These are phyloP conservation scores for Himalopsyche kuldschensis DNA, from an alignment of 2,888 invertebrate species.

Conservation along the genomic window DNA sequence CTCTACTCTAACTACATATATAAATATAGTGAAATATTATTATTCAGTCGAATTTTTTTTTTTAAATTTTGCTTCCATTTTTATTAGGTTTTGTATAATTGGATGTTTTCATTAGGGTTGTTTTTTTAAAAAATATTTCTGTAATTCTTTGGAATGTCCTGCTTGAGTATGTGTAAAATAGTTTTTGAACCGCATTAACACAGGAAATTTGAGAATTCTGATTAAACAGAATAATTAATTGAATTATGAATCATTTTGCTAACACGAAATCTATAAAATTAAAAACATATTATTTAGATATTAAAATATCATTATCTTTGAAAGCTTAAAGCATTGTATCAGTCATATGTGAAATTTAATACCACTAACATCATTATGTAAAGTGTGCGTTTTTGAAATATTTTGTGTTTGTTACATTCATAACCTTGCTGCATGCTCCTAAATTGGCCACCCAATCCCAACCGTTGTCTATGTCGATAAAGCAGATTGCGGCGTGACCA, in stretches of 20 bases:
- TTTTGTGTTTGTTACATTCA: neutral
- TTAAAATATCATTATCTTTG: too few species aligned
- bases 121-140: neutral
- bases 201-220: neutral
- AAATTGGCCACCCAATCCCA: neutral
- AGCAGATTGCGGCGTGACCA: constrained; percentile 11
- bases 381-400: constrained; percentile 6
- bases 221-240: neutral
- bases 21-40: too few species aligned
- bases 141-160: neutral
- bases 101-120: neutral
- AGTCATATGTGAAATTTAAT: too few species aligned
- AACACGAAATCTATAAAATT: too few species aligned
- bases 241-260: too few species aligned
- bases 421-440: constrained; percentile 23
- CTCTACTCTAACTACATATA: too few species aligned
- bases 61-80: neutral
- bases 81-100: neutral
- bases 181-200: neutral
- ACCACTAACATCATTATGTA: neutral
- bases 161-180: neutral
- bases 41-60: neutral
- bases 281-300: too few species aligned
- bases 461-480: neutral
- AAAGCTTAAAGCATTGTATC: too few species aligned